These are phyloP conservation scores for Scrobipalpa atriplicella DNA, from an alignment of 2,888 invertebrate species.

Conservation along the genomic window DNA sequence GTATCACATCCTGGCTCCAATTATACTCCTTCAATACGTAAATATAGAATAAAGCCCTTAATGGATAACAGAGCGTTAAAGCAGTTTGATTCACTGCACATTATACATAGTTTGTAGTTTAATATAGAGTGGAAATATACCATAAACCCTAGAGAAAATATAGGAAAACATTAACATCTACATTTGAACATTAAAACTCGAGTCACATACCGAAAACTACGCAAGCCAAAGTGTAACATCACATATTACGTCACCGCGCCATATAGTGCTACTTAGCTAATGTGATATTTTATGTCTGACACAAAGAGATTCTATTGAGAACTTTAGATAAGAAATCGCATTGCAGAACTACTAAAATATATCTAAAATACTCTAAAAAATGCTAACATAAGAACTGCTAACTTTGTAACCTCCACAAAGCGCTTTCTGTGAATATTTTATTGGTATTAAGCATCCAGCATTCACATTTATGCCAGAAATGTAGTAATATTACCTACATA, in stretches of 20 bases:
- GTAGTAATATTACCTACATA: too few species aligned
- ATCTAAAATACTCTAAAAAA: neutral
- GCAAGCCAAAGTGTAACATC: neutral
- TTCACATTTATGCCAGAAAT: too few species aligned
- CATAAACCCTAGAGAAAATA: neutral
- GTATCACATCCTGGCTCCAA: too few species aligned
- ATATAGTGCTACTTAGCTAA: neutral
- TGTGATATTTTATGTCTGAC: neutral
- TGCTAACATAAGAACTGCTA: too few species aligned
- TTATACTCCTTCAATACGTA: too few species aligned
- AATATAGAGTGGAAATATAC: neutral
- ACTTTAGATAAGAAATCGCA: conserved; percentile 1
- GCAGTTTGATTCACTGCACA: too few species aligned
- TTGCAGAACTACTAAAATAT: neutral
- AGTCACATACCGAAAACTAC: neutral
- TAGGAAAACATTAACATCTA: neutral
- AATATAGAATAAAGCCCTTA: too few species aligned
- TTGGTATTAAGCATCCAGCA: too few species aligned
- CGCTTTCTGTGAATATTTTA: too few species aligned
- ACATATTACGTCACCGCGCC: neutral
- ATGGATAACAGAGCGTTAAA: too few species aligned
- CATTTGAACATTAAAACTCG: neutral
- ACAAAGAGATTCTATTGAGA: neutral
- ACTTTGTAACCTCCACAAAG: too few species aligned
- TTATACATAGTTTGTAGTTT: too few species aligned